These are phyloP conservation scores for Lagopus muta DNA, from an alignment of 2,113 vertebrate species.

Conservation along the genomic window DNA sequence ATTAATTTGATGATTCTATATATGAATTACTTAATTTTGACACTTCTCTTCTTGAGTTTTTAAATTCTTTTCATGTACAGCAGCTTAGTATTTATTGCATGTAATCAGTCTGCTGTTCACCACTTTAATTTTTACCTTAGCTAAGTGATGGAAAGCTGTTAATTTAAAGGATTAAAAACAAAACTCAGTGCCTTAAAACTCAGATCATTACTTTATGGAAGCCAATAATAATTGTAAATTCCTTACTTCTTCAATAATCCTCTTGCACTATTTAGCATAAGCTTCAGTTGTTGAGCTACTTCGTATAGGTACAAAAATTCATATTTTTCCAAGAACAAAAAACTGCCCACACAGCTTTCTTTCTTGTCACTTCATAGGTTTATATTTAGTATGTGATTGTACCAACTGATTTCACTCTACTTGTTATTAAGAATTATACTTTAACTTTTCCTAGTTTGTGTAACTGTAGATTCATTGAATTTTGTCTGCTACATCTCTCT, in stretches of 20 bases:
- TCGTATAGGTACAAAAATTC: background rate
- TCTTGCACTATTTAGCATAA: background rate
- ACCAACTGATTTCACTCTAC: background rate
- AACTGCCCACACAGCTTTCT: background rate
- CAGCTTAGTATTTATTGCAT: background rate
- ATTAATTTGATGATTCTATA: slow-evolving; percentile 8
- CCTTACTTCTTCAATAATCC: background rate
- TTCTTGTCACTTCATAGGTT: background rate
- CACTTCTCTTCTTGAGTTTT: background rate
- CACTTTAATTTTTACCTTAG: background rate
- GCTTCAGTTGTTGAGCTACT: background rate
- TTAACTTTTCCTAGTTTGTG: background rate
- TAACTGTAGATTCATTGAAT: background rate
- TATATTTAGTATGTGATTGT: background rate
- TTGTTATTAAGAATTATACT: background rate
- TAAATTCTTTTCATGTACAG: background rate
- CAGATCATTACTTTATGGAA: background rate
- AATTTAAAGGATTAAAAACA: background rate
- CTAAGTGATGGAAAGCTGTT: background rate
- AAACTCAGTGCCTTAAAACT: background rate
- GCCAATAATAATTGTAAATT: background rate
- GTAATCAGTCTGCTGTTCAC: background rate
- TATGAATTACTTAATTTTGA: slow-evolving; percentile 1
- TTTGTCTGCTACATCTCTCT: background rate
- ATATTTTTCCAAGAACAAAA: background rate